These are phyloP conservation scores for Anseranas semipalmata DNA, from an alignment of 2,113 vertebrate species.

Conservation along the genomic window DNA sequence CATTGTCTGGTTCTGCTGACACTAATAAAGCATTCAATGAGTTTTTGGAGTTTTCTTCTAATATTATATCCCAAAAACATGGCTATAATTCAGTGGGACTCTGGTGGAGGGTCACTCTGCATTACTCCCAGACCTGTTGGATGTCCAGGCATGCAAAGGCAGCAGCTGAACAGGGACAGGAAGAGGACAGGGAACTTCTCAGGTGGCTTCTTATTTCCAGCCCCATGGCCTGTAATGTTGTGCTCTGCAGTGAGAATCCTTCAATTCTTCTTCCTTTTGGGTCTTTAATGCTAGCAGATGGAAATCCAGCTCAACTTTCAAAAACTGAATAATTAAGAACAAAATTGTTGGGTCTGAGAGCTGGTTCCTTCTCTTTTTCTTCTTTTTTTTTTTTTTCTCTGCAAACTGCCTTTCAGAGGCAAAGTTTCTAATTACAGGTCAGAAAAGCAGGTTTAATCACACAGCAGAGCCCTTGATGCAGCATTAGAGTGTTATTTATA, in stretches of 20 bases:
- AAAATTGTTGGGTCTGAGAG: slow-evolving; percentile 75
- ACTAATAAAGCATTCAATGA: background rate
- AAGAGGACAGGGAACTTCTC: background rate
- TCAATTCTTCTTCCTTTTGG: slow-evolving; percentile 42
- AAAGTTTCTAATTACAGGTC: slow-evolving; percentile 86
- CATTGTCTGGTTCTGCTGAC: background rate
- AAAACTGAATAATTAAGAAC: slow-evolving; percentile 79
- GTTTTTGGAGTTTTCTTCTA: background rate
- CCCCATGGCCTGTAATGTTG: background rate
- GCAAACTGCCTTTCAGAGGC: slow-evolving; percentile 71
- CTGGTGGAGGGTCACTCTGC: background rate
- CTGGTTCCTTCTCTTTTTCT: slow-evolving; percentile 47
- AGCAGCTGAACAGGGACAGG: background rate
- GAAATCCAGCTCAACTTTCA: slow-evolving; percentile 66
- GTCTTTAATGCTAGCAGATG: slow-evolving; percentile 54
- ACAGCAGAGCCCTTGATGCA: slow-evolving; percentile 70
- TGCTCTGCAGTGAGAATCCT: slow-evolving; percentile 34
- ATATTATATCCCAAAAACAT: background rate
- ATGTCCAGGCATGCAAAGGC: background rate
- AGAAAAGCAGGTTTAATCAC: slow-evolving; percentile 65
- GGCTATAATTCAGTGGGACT: background rate
- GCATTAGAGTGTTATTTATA: slow-evolving; percentile 68
- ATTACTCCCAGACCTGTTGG: background rate
- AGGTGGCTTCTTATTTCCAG: background rate
- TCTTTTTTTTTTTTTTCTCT: slow-evolving; percentile 54